A percentile compares a stretch with the other conserved stretches of the same genome.
These are phyloP conservation scores for Rhaphigaster nebulosa DNA, from an alignment of 2,888 invertebrate species.

Conservation along the genomic window DNA sequence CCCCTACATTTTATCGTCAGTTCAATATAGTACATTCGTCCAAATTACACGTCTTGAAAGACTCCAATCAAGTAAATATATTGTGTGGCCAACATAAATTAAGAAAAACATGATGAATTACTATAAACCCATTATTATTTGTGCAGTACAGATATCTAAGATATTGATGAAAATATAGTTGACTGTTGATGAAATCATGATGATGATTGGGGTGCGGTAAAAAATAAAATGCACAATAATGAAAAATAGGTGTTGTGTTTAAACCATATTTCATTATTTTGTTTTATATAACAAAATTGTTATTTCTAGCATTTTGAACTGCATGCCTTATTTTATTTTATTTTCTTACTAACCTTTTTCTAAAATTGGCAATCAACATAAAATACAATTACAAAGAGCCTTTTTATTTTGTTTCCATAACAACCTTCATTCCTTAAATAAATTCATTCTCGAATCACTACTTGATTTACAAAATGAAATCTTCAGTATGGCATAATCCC, in stretches of 20 bases:
- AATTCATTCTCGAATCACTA: background rate
- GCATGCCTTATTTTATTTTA: background rate
- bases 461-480: background rate
- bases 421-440: background rate
- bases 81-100: conserved; percentile 43
- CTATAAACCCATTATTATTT: no score
- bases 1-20: conserved; percentile 33
- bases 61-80: conserved; percentile 53
- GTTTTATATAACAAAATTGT: background rate
- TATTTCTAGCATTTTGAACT: background rate
- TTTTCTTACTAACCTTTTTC: no score
- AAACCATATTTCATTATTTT: background rate
- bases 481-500: background rate
- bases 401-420: background rate
- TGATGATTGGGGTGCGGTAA: background rate
- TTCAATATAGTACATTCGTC: conserved; percentile 54
- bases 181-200: background rate
- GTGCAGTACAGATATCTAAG: background rate
- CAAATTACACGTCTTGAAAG: conserved; percentile 50
- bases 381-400: background rate
- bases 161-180: background rate
- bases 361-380: background rate
- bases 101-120: background rate
- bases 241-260: background rate
- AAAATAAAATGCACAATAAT: background rate